Conservation (phyloP, 2,888 invertebrate species). For the Eurytoma adleriae region DNA sequence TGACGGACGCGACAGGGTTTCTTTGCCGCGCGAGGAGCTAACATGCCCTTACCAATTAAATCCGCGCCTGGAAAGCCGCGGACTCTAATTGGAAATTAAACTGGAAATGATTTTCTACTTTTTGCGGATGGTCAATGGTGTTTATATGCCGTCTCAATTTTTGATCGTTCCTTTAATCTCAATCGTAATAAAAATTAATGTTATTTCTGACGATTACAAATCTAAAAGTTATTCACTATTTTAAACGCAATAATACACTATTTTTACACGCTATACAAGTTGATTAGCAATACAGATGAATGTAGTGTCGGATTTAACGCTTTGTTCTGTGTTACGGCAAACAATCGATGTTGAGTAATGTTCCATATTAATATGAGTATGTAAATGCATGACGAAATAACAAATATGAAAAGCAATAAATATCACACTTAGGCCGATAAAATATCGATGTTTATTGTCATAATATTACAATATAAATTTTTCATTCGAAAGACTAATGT, state of each 20-base stretch:
- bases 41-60: conserved; percentile 35
- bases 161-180: too few relatives aligned
- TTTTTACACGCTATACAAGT: conserved; percentile 29
- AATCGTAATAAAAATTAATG: too few relatives aligned
- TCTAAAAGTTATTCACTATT: too few relatives aligned
- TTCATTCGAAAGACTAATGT: conserved; percentile 29
- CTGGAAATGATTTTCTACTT: not conserved
- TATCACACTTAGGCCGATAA: conserved; percentile 49
- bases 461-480: conserved; percentile 46
- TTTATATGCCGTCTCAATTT: too few relatives aligned
- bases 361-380: conserved; percentile 35
- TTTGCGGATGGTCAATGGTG: too few relatives aligned
- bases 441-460: conserved; percentile 54
- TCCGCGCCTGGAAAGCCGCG: conserved; percentile 12
- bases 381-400: conserved; percentile 50
- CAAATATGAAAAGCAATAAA: conserved; percentile 54
- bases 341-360: conserved; percentile 55
- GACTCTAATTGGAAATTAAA: conserved; percentile 38
- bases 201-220: too few relatives aligned
- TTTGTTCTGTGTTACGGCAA: conserved; percentile 42
- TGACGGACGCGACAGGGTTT: not conserved
- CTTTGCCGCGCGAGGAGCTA: not conserved
- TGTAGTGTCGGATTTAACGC: conserved; percentile 50
- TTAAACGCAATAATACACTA: conserved; percentile 17
- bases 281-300: conserved; percentile 49